Percentiles rank a stretch among this genome's conserved stretches.
Conservation (phyloP, 2,888 invertebrate species). For the Eupithecia pulchellata region DNA sequence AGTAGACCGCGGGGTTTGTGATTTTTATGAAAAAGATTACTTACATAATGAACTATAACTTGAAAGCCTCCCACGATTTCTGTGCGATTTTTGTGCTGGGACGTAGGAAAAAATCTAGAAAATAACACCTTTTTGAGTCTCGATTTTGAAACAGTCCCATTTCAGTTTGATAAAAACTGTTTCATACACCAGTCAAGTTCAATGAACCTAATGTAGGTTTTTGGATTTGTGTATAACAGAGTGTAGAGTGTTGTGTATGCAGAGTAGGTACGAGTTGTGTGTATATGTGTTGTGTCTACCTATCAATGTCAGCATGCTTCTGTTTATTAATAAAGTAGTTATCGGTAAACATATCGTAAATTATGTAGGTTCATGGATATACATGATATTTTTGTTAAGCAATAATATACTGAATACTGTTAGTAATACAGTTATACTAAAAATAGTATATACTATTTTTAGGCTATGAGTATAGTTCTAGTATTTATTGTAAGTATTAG, state of each 20-base stretch:
- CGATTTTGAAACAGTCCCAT: background rate
- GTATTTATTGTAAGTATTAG: too few species aligned
- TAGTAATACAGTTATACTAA: too few species aligned
- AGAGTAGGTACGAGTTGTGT: too few species aligned
- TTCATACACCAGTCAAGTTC: slow-evolving; percentile 14
- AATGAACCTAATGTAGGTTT: slow-evolving; percentile 24
- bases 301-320: slow-evolving; percentile 18
- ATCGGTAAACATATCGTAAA: background rate
- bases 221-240: slow-evolving; percentile 22
- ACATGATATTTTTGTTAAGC: background rate
- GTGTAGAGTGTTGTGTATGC: slow-evolving; percentile 12
- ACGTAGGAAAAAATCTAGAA: too few species aligned
- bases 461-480: too few species aligned
- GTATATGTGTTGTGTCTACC: background rate
- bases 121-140: too few species aligned
- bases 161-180: background rate
- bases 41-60: too few species aligned
- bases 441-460: too few species aligned
- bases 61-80: too few species aligned
- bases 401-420: background rate
- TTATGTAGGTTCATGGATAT: slow-evolving; percentile 6
- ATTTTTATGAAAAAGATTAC: too few species aligned
- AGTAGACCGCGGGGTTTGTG: too few species aligned
- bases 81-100: too few species aligned
- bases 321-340: slow-evolving; percentile 1